These are phyloP conservation scores for Oryzias celebensis DNA, from an alignment of 2,113 vertebrate genomes.

Conservation along the genomic window DNA sequence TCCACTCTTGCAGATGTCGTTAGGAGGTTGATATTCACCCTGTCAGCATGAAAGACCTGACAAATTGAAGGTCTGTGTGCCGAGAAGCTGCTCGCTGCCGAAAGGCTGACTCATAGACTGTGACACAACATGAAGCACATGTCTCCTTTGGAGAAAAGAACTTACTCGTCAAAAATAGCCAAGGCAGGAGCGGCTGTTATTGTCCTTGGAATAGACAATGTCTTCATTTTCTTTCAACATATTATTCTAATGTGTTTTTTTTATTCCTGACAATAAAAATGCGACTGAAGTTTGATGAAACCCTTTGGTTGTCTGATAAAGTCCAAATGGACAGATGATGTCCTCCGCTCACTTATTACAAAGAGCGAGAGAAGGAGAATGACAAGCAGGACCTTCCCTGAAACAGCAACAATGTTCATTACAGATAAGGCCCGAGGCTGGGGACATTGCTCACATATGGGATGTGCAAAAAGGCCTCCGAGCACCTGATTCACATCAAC, in stretches of 20 bases:
- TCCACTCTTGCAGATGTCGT: constrained; percentile 41
- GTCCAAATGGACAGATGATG: constrained; percentile 5
- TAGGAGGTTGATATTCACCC: constrained; percentile 55
- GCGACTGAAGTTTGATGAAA: constrained; percentile 1
- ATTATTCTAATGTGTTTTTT: constrained; percentile 9
- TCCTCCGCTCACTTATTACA: neutral
- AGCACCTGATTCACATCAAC: too few species aligned
- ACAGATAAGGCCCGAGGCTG: constrained; percentile 5
- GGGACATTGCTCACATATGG: neutral
- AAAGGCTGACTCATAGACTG: constrained; percentile 20
- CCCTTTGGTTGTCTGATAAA: neutral
- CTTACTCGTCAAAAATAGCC: constrained; percentile 4
- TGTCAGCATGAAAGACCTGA: constrained; percentile 46
- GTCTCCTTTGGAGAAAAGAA: constrained; percentile 35
- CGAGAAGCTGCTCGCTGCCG: constrained; percentile 7
- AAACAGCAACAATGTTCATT: neutral
- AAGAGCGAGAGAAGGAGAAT: neutral
- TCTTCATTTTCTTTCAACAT: neutral
- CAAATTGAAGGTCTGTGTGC: constrained; percentile 33
- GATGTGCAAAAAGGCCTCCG: neutral
- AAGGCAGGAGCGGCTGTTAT: constrained; percentile 10
- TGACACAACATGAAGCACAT: constrained; percentile 46
- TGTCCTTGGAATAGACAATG: constrained; percentile 24
- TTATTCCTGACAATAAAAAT: constrained; percentile 3
- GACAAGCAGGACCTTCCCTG: neutral